Evolutionary conservation across 2,797 vertebrate species (phyloP).

Genomic region (Spinus olivaceus): DNA sequence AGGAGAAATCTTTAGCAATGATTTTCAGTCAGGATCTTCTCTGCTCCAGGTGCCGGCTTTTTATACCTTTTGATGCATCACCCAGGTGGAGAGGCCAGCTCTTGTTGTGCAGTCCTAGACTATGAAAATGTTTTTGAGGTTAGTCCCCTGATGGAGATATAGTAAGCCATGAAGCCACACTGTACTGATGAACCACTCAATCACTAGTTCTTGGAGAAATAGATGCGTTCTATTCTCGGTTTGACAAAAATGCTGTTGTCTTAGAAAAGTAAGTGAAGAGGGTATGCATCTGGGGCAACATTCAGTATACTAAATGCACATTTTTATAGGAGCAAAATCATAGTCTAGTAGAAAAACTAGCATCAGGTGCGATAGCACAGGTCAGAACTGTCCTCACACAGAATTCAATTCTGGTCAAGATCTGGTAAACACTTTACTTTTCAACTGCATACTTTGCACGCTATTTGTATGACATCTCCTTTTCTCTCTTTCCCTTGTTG

Average conservation of each 20-base stretch:
- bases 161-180: neutral
- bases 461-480: constrained; percentile 16
- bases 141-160: neutral
- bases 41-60: neutral
- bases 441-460: neutral
- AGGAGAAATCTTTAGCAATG: neutral
- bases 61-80: neutral
- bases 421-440: constrained; percentile 19
- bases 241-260: neutral
- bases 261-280: neutral
- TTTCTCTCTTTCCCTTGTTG: constrained; percentile 21
- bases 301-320: neutral
- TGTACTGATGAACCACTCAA: neutral
- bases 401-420: neutral
- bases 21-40: neutral
- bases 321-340: neutral
- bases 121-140: neutral
- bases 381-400: neutral
- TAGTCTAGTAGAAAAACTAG: neutral
- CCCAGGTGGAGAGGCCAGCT: neutral
- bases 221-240: neutral
- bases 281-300: fast-evolving
- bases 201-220: neutral
- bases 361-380: neutral
- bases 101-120: neutral